These are phyloP conservation scores for Scrobipalpa atriplicella DNA, from an alignment of 2,888 invertebrate genomes.

Conservation along the genomic window DNA sequence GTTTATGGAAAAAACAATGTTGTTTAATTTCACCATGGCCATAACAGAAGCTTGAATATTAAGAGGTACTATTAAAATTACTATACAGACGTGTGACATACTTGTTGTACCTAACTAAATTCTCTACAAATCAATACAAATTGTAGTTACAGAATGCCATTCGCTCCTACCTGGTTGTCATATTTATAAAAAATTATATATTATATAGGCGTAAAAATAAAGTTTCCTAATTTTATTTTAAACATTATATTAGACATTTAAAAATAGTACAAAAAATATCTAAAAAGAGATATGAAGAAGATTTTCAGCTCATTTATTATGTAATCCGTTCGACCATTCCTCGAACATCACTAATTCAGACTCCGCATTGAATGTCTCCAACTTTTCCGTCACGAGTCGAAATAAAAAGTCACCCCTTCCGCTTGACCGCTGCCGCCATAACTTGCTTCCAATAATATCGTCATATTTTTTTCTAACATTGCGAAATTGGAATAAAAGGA, in stretches of 20 bases:
- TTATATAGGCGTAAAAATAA: too few species aligned
- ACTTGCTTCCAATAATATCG: slow-evolving; percentile 77
- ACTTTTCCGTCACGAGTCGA: slow-evolving; percentile 43
- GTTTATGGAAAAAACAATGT: neutral
- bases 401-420: slow-evolving; percentile 67
- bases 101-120: too few species aligned
- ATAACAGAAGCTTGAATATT: neutral
- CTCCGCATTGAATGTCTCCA: slow-evolving; percentile 35
- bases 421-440: slow-evolving; percentile 70
- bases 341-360: slow-evolving; percentile 25
- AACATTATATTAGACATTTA: too few species aligned
- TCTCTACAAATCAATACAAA: too few species aligned
- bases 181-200: too few species aligned
- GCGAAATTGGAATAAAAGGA: slow-evolving; percentile 76
- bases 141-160: too few species aligned
- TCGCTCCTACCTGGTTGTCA: too few species aligned
- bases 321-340: slow-evolving; percentile 13
- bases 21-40: neutral
- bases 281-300: neutral
- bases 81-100: too few species aligned
- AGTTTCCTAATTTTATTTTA: too few species aligned
- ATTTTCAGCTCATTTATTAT: neutral
- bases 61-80: too few species aligned
- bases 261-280: neutral
- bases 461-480: slow-evolving; percentile 78